A percentile compares a stretch with the other conserved stretches of the same genome.
Evolutionary conservation across 2,888 invertebrate genomes (phyloP).

Genomic region (Phalangium opilio): DNA sequence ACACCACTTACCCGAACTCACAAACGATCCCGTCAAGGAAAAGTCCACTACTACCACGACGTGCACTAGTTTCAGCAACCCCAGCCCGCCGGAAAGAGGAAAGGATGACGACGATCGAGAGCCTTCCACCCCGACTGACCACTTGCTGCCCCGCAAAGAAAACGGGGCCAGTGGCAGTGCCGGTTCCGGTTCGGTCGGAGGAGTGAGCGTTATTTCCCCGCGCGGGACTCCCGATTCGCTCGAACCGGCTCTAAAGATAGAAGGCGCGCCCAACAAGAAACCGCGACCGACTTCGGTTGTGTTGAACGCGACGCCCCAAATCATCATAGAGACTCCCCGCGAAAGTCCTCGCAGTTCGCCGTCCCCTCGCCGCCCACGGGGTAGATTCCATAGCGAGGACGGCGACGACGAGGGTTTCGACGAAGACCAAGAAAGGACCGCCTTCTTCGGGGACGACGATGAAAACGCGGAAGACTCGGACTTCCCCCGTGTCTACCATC

Average conservation of each 20-base stretch:
- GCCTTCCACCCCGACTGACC: too few species aligned
- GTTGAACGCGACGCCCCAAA: slow-evolving; percentile 10
- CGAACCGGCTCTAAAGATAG: slow-evolving; percentile 6
- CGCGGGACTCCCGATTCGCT: slow-evolving; percentile 4
- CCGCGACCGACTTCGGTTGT: slow-evolving; percentile 3
- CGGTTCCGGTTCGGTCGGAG: too few species aligned
- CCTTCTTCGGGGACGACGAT: not conserved
- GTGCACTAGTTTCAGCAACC: slow-evolving; percentile 24
- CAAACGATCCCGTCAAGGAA: slow-evolving; percentile 19
- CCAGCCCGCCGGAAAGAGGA: slow-evolving; percentile 7
- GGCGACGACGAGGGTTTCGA: slow-evolving; percentile 9
- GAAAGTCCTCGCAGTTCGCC: not conserved
- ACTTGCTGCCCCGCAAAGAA: too few species aligned
- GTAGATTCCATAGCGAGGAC: slow-evolving; percentile 1
- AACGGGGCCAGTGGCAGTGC: too few species aligned
- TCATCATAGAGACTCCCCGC: slow-evolving; percentile 10
- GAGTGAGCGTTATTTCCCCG: too few species aligned
- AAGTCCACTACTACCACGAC: slow-evolving; percentile 24
- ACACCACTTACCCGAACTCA: slow-evolving; percentile 10
- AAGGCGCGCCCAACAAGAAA: slow-evolving; percentile 7
- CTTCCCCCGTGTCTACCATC: not conserved
- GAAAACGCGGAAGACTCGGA: not conserved
- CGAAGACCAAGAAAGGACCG: too few species aligned
- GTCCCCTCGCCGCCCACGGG: not conserved
- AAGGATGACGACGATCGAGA: slow-evolving; percentile 1